Base-by-base conservation (phyloP, 2,113 vertebrate genomes). In the Australoheros scitulus region DNA sequence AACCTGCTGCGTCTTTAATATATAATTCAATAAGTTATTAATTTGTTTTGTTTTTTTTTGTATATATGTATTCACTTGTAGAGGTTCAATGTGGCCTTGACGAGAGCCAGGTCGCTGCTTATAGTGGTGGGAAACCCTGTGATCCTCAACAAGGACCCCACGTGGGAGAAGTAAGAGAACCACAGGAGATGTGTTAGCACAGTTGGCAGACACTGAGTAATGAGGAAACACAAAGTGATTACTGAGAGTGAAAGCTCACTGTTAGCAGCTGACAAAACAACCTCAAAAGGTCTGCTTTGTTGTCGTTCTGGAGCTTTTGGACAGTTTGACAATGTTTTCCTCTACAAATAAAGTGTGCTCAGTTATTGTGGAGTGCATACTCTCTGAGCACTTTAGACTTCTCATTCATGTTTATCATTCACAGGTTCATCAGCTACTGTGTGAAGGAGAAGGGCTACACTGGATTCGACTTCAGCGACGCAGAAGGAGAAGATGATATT, bases 81-180 rank as follows among this genome's bases (percentile, higher is more conserved):
- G 98, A 96, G 98, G 89, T 94, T 99, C 91, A 99, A 99, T 2
- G 97, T 99, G 88, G 97, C 97, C 36, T 87, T 99, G 90, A 99
- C 98, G 70, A 95, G 98, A 92, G 97, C 98, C 91, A 97, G 97
- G 88, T 96, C 97, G 29, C 88, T 99, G 86, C 85, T 99, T 88
- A 97, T 99, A 1, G 92, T 99, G 50, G 95, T 98, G 89, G 98
- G 98, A 34, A 99, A 99, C 88, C 97, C 97, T 0, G 81, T 94
- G 0, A 96, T 97, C 84, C 96, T 99, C 85, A 93, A 93, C 91
- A 97, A 96, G 78, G 97, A 99, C 63, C 88, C 81, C 0, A 94
- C 96, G 86, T 99, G 98, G 98, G 83, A 94, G 61, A 95, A 88
- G 98, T 99, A 94, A 96, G 97, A 61, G n/a, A 32, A 52, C 47